Evolutionary conservation across 2,888 invertebrate species (phyloP).

Genomic region (Pristionchus fissidentatus): DNA sequence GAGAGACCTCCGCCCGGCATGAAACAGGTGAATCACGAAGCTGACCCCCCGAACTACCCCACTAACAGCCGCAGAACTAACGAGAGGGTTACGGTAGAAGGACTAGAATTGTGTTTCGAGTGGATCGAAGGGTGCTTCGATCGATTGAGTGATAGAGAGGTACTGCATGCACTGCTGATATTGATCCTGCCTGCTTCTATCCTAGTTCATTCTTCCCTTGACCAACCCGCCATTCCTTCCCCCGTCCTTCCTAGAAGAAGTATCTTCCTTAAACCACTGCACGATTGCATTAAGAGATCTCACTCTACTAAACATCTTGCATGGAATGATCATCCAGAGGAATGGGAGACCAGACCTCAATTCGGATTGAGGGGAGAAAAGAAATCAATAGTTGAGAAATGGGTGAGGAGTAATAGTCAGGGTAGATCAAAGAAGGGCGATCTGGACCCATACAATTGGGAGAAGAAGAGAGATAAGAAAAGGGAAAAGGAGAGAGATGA

Average conservation of each 20-base stretch:
- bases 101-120: background rate
- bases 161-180: background rate
- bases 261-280: conserved; percentile 3
- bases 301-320: conserved; percentile 1
- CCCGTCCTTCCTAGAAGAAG: background rate
- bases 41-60: conserved; percentile 42
- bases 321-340: background rate
- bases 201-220: background rate
- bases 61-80: background rate
- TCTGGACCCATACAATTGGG: conserved; percentile 39
- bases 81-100: conserved; percentile 9
- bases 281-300: conserved; percentile 1
- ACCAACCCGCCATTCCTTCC: background rate
- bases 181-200: background rate
- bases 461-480: conserved; percentile 23
- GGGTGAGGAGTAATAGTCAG: conserved; percentile 16
- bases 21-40: conserved; percentile 48
- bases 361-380: conserved; percentile 12
- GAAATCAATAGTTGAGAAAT: conserved; percentile 18
- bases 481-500: conserved; percentile 7
- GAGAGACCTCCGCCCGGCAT: conserved; percentile 55
- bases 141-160: conserved; percentile 36
- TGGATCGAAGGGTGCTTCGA: background rate
- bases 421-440: background rate
- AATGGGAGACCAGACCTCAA: conserved; percentile 18